A percentile compares a stretch with the other conserved stretches of the same genome.
phyloP scores from a whole-genome alignment of 2,888 invertebrate genomes.

The Cataglyphis cursor region DNA sequence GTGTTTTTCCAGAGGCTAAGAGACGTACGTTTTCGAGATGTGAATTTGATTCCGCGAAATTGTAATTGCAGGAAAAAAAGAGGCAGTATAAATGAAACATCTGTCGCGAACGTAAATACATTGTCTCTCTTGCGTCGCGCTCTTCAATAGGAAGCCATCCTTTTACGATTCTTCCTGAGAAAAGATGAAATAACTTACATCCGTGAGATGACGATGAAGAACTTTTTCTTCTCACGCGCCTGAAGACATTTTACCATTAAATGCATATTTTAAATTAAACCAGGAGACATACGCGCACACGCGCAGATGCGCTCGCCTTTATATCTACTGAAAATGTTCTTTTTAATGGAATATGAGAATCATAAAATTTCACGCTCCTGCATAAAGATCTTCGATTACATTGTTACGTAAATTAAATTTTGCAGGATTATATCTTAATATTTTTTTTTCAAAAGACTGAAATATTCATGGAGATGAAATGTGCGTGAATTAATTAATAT shows the following conservation, averaged over 20 bases:
- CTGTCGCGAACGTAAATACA: constrained; percentile 35
- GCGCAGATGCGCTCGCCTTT: constrained; percentile 29
- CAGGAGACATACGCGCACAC: constrained; percentile 13
- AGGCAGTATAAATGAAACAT: constrained; percentile 5
- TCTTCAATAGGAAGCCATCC: constrained; percentile 54
- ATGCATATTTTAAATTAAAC: constrained; percentile 57
- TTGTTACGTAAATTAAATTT: constrained; percentile 39
- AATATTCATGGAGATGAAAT: neutral
- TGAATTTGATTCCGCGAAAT: constrained; percentile 40
- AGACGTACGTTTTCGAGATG: constrained; percentile 20
- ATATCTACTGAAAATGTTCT: constrained; percentile 28
- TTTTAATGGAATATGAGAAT: constrained; percentile 54
- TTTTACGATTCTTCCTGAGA: constrained; percentile 44
- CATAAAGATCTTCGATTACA: constrained; percentile 36
- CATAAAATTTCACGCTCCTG: constrained; percentile 25
- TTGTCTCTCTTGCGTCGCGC: constrained; percentile 55
- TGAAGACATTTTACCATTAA: constrained; percentile 45
- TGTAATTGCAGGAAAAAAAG: constrained; percentile 28
- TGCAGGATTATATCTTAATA: neutral
- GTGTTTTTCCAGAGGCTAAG: constrained; percentile 15
- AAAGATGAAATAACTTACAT: constrained; percentile 50
- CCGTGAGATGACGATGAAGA: constrained; percentile 21
- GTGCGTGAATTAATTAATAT: neutral
- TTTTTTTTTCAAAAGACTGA: neutral
- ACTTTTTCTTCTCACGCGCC: constrained; percentile 42